Evolutionary conservation across 2,888 invertebrate genomes (phyloP).

Genomic region (Mantis religiosa): DNA sequence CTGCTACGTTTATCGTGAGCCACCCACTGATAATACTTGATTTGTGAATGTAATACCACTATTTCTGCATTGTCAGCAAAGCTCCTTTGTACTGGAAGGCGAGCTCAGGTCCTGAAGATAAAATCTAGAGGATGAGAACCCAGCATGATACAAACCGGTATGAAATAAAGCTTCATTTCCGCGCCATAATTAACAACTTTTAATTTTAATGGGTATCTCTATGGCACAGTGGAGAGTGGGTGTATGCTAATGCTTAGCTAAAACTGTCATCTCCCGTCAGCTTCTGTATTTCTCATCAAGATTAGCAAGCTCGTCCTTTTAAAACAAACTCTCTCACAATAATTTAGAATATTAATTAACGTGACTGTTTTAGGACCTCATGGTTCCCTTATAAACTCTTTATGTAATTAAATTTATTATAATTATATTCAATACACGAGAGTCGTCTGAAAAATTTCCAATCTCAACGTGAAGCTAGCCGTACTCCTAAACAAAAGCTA

Average conservation of each 20-base stretch:
- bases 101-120: neutral
- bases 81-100: neutral
- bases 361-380: too few species aligned
- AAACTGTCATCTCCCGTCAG: neutral
- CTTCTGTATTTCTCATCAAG: neutral
- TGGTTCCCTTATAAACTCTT: too few species aligned
- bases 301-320: neutral
- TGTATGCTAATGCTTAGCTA: neutral
- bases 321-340: neutral
- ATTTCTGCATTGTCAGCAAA: neutral
- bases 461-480: too few species aligned
- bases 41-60: neutral
- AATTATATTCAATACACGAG: too few species aligned
- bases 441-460: too few species aligned
- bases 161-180: neutral
- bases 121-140: neutral
- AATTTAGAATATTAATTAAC: neutral
- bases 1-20: too few species aligned
- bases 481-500: too few species aligned
- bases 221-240: neutral
- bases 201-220: neutral
- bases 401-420: too few species aligned
- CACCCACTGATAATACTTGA: neutral
- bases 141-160: neutral
- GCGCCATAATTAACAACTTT: neutral